A percentile compares a stretch with the other conserved stretches of the same genome.
Conservation (phyloP, 2,113 vertebrate species). For the Empidonax traillii region DNA sequence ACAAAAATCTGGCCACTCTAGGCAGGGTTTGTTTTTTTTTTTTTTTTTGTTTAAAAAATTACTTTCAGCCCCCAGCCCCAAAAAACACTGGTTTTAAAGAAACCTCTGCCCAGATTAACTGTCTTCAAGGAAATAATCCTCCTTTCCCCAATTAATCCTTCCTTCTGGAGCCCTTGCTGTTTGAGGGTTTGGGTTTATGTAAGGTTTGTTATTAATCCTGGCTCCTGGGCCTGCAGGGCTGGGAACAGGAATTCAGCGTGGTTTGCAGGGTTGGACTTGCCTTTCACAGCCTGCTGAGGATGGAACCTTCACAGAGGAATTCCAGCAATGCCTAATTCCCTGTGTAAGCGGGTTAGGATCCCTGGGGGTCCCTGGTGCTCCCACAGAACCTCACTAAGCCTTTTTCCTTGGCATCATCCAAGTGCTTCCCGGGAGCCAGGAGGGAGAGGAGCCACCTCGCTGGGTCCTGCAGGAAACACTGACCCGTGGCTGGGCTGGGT, state of each 20-base stretch:
- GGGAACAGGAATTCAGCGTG: background rate
- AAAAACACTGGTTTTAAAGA: background rate
- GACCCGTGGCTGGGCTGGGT: accelerated
- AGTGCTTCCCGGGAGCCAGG: accelerated
- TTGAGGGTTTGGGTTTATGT: background rate
- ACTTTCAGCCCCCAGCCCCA: slow-evolving; percentile 7
- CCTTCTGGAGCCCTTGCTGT: background rate
- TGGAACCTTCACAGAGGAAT: slow-evolving; percentile 44
- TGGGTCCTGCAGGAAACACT: background rate
- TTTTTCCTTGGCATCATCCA: background rate
- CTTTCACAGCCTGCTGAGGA: slow-evolving; percentile 13
- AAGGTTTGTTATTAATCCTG: background rate
- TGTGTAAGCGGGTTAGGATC: background rate
- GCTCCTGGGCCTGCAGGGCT: background rate
- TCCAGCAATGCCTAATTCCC: slow-evolving; percentile 61
- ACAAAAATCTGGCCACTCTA: background rate
- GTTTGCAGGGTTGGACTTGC: slow-evolving; percentile 39
- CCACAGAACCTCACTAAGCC: background rate
- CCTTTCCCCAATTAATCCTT: slow-evolving; percentile 45
- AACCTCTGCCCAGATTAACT: slow-evolving; percentile 23
- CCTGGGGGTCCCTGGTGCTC: background rate
- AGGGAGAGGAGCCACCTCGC: background rate
- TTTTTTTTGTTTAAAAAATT: background rate
- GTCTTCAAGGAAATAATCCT: slow-evolving; percentile 53
- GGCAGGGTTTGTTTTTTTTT: background rate